Conservation (phyloP, 2,113 vertebrate genomes). For the Tachuris rubrigastra region DNA sequence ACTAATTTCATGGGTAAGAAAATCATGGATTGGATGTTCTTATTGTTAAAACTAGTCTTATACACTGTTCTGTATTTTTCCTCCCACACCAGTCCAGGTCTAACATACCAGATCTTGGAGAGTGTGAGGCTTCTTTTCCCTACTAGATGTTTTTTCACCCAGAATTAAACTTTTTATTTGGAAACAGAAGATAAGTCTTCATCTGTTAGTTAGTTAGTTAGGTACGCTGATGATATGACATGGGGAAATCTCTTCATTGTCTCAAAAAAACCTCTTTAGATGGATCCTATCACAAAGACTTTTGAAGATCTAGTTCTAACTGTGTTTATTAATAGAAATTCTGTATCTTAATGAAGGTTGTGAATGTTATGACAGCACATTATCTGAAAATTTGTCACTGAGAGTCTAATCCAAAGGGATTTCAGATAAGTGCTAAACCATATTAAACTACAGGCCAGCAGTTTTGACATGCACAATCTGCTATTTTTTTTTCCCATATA, state of each 20-base stretch:
- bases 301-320: background rate
- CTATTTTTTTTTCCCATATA: background rate
- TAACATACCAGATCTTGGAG: background rate
- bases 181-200: background rate
- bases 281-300: background rate
- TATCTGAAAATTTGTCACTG: background rate
- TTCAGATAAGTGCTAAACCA: background rate
- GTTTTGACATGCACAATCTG: background rate
- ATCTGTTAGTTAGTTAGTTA: background rate
- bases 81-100: background rate
- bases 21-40: background rate
- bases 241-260: background rate
- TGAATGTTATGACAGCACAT: background rate
- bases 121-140: background rate
- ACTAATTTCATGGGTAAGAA: background rate
- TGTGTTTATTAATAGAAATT: background rate
- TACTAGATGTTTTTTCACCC: background rate
- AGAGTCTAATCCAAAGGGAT: background rate
- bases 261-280: background rate
- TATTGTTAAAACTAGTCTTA: background rate
- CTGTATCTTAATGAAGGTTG: background rate
- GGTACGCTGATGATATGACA: background rate
- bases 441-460: background rate
- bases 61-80: background rate
- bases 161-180: background rate